A percentile compares a stretch with the other conserved stretches of the same genome.
Conservation (phyloP, 1,140 invertebrate genomes). For the Periplaneta americana region DNA sequence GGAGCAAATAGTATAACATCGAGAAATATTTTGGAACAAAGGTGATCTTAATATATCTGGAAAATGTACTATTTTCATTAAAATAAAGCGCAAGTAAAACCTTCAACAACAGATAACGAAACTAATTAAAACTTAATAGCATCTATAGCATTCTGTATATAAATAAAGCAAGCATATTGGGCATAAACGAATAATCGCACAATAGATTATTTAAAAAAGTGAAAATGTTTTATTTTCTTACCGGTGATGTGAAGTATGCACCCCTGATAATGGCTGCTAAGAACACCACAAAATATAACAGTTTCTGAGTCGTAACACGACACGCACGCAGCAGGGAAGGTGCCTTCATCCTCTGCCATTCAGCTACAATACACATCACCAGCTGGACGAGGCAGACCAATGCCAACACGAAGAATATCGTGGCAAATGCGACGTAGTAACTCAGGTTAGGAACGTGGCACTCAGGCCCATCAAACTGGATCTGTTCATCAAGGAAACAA, state of each 20-base stretch:
- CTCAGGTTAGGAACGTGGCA: conserved; percentile 56
- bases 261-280: conserved; percentile 78
- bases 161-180: no score
- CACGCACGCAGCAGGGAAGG: conserved; percentile 74
- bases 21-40: no score
- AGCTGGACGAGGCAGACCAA: conserved; percentile 83
- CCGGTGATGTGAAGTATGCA: conserved; percentile 85
- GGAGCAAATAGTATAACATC: no score
- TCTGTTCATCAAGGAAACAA: conserved; percentile 38
- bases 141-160: no score
- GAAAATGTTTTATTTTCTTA: conserved; percentile 49
- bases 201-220: neutral
- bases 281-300: conserved; percentile 85
- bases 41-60: no score
- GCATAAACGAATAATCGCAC: neutral
- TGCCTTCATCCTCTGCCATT: conserved; percentile 77
- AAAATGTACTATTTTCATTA: no score
- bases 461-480: conserved; percentile 58
- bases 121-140: no score
- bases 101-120: no score
- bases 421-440: conserved; percentile 69
- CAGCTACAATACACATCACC: conserved; percentile 73
- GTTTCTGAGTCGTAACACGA: conserved; percentile 84
- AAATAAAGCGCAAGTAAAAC: no score
- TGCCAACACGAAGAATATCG: conserved; percentile 75